Base-by-base conservation (phyloP, 2,797 vertebrate species). In the Alauda arvensis region DNA sequence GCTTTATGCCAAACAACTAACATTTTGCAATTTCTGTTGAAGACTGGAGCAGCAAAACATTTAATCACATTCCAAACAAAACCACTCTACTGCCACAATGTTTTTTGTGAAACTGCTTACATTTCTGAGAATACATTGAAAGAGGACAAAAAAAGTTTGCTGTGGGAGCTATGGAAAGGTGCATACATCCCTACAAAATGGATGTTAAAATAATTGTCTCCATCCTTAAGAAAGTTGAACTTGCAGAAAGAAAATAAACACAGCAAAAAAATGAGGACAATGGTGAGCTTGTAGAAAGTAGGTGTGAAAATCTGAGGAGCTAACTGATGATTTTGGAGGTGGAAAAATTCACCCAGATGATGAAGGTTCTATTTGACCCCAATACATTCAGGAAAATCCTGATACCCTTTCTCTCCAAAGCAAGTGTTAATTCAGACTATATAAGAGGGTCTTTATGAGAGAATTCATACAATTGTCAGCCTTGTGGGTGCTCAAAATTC, bases 71-170 rank as follows among this genome's bases (percentile, higher is more conserved):
- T 57, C 40, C 14, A 77, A 85, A 77, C 2, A 56, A 77, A 84
- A 13, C 11, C 10, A 43, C 65, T n/a, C 16, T 42, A 77, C n/a
- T 34, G 60, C 43, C 57, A 5, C 9, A 14, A 2, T 2, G 8
- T 5, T 16, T 61, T 85, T 43, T 59, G 18, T 29, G 26, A 24
- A 91, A 88, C 77, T 71, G 12, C 56, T 91, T 69, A 25, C 3
- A 80, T 77, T 95, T 96, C 59, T 88, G 60, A 91, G 70, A 87
- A 83, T 62, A 29, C 42, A 84, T 33, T 77, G 33, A 87, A 61
- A 82, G 10, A 91, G 26, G 26, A 94, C 10, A 63, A 79, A 77
- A 91, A 91, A n/a, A 56, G 88, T 80, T 90, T 91, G 3, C 48
- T 85, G 10, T 13, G 37, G 14, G 70, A 85, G 34, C 19, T 57